Percentiles rank a stretch among this genome's conserved stretches.
These are phyloP conservation scores for Trichoplusia ni DNA, from an alignment of 1,140 invertebrate species.

Conservation along the genomic window DNA sequence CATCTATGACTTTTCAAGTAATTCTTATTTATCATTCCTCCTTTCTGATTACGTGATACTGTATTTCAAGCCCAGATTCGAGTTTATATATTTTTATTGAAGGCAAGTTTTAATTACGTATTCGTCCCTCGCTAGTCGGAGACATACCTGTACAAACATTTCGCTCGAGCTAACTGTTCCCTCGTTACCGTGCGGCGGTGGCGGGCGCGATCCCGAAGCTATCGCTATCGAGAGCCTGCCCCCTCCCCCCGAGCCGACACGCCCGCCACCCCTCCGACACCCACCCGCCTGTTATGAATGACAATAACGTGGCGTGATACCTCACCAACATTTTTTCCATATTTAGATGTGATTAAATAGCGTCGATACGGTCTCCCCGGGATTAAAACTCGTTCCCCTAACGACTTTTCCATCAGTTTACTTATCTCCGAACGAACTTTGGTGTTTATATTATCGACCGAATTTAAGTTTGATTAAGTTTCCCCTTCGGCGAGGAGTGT, in stretches of 20 bases:
- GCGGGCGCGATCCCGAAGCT: slow-evolving; percentile 39
- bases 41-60: too few species aligned
- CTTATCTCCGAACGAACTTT: slow-evolving; percentile 64
- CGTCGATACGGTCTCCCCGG: slow-evolving; percentile 48
- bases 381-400: slow-evolving; percentile 67
- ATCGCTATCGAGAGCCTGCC: slow-evolving; percentile 44
- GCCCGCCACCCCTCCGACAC: slow-evolving; percentile 45
- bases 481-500: slow-evolving; percentile 45
- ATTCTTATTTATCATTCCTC: too few species aligned
- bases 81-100: background rate
- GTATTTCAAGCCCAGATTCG: background rate
- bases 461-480: slow-evolving; percentile 72
- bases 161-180: slow-evolving; percentile 33
- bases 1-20: too few species aligned
- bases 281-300: slow-evolving; percentile 74
- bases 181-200: slow-evolving; percentile 38
- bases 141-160: slow-evolving; percentile 35
- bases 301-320: slow-evolving; percentile 73
- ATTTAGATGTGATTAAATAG: slow-evolving; percentile 78
- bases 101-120: slow-evolving; percentile 24
- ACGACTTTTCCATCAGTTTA: slow-evolving; percentile 65
- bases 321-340: slow-evolving; percentile 71
- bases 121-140: slow-evolving; percentile 20
- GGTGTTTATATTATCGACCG: slow-evolving; percentile 69
- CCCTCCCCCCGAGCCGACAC: slow-evolving; percentile 40